These are phyloP conservation scores for Stenoptilia bipunctidactyla DNA, from an alignment of 2,888 invertebrate genomes.

Conservation along the genomic window DNA sequence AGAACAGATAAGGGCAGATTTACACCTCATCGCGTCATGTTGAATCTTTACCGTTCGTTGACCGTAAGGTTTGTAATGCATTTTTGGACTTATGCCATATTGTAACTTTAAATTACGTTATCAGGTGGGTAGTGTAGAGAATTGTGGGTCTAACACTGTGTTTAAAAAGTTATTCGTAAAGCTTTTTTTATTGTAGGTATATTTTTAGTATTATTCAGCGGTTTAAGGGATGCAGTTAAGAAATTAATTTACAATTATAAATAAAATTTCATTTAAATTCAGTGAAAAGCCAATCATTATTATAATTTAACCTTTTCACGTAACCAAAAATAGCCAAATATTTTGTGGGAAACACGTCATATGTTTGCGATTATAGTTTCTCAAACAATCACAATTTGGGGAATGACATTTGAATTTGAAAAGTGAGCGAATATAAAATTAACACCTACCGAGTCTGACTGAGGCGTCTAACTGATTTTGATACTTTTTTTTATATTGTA, in stretches of 20 bases:
- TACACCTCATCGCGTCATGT: conserved; percentile 48
- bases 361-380: conserved; percentile 27
- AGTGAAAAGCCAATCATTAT: no score
- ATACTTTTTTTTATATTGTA: no score
- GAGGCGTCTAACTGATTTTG: no score
- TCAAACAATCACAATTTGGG: conserved; percentile 24
- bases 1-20: conserved; percentile 59
- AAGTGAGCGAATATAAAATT: conserved; percentile 23
- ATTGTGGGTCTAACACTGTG: no score
- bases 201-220: no score
- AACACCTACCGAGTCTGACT: conserved; percentile 1
- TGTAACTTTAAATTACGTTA: no score
- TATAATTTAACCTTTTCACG: background rate
- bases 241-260: no score
- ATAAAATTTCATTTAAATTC: no score
- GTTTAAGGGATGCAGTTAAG: no score
- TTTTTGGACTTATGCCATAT: background rate
- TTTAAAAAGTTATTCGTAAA: no score
- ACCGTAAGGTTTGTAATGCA: conserved; percentile 22
- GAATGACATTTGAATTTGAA: conserved; percentile 37
- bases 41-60: conserved; percentile 42
- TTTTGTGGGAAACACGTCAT: conserved; percentile 21
- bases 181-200: no score
- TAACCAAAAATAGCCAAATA: conserved; percentile 4
- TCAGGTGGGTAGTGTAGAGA: no score